Conservation (phyloP, 2,888 invertebrate species). For the Netelia virgata region DNA sequence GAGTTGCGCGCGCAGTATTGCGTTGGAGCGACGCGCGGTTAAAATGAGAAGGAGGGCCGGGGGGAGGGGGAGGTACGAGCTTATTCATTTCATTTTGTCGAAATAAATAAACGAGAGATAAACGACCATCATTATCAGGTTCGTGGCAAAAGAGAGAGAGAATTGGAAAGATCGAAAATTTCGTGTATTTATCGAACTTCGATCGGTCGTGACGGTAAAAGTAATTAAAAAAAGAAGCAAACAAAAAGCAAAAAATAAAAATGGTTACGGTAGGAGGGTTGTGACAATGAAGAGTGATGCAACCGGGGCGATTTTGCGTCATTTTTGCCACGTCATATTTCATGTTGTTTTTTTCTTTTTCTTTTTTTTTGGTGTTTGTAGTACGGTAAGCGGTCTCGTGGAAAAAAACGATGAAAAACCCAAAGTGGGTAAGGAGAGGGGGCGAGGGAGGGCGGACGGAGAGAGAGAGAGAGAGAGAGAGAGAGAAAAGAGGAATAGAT, state of each 20-base stretch:
- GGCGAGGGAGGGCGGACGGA: conserved; percentile 1
- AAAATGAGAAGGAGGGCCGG: too few relatives aligned
- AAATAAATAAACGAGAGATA: too few relatives aligned
- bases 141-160: too few relatives aligned
- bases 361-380: conserved; percentile 40
- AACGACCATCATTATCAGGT: too few relatives aligned
- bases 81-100: too few relatives aligned
- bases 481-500: conserved; percentile 52
- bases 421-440: conserved; percentile 34
- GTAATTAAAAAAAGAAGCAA: background rate
- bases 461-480: conserved; percentile 41
- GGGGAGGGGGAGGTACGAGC: too few relatives aligned
- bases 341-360: background rate
- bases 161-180: too few relatives aligned
- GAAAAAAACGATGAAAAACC: conserved; percentile 25
- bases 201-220: too few relatives aligned
- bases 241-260: too few relatives aligned
- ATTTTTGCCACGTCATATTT: conserved; percentile 50
- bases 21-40: too few relatives aligned
- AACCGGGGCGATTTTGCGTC: conserved; percentile 71
- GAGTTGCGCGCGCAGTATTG: too few relatives aligned
- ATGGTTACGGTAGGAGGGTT: background rate
- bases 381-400: conserved; percentile 43
- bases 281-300: conserved; percentile 60
- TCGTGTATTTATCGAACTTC: too few relatives aligned